Percentiles rank a stretch among this genome's conserved stretches.
Conservation (phyloP, 1,140 invertebrate species). For the Apis dorsata region DNA sequence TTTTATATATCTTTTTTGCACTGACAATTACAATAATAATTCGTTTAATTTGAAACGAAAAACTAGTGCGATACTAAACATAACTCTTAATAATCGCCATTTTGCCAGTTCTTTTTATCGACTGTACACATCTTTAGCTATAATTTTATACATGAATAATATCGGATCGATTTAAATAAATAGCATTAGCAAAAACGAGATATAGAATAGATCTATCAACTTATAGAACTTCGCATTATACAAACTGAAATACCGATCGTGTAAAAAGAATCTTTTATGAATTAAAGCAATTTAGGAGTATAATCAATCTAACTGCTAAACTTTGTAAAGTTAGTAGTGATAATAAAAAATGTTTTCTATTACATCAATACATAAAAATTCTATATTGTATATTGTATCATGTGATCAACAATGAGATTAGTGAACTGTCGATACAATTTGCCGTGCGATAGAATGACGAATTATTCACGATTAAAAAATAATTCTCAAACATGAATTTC, state of each 20-base stretch:
- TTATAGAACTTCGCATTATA: neutral
- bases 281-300: neutral
- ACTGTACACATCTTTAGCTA: conserved; percentile 39
- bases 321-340: neutral
- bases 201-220: neutral
- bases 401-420: neutral
- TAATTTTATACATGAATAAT: conserved; percentile 28
- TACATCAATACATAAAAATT: neutral
- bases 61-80: conserved; percentile 7
- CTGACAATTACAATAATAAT: neutral
- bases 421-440: neutral
- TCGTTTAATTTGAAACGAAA: neutral
- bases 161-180: conserved; percentile 40
- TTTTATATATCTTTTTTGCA: neutral
- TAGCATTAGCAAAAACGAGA: conserved; percentile 1
- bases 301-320: neutral
- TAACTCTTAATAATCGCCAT: conserved; percentile 32
- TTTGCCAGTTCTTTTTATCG: conserved; percentile 43
- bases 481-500: neutral
- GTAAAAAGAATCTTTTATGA: neutral
- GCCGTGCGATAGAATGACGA: neutral
- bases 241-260: neutral
- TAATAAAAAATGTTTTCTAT: neutral
- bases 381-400: neutral
- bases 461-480: neutral